A percentile compares a stretch with the other conserved stretches of the same genome.
These are phyloP conservation scores for Lepus europaeus DNA, from an alignment of 2,113 vertebrate species.

Conservation along the genomic window DNA sequence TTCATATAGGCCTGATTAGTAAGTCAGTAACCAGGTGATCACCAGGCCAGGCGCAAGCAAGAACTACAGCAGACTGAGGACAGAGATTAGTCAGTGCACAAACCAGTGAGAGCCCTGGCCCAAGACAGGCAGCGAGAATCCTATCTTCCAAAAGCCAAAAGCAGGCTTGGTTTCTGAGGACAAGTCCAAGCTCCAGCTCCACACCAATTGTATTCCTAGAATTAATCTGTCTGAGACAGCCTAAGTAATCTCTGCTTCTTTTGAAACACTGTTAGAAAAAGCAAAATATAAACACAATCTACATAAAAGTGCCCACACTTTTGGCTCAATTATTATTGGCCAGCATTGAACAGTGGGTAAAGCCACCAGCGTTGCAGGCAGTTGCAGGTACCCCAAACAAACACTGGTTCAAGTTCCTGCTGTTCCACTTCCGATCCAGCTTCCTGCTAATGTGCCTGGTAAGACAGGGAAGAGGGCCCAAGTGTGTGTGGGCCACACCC, in stretches of 20 bases:
- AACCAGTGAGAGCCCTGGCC: neutral
- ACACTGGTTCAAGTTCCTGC: too few species aligned
- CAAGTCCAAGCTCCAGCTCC: neutral
- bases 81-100: neutral
- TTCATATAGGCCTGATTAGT: neutral
- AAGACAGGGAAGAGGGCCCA: too few species aligned
- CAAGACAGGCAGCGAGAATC: neutral
- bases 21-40: neutral
- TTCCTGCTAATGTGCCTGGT: too few species aligned
- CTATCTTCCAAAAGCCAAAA: neutral
- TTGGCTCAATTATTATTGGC: slow-evolving; percentile 21
- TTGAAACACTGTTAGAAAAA: slow-evolving; percentile 40
- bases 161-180: neutral
- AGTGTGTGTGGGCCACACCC: too few species aligned
- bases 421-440: too few species aligned
- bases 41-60: neutral
- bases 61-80: neutral
- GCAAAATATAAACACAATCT: slow-evolving; percentile 13
- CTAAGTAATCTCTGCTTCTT: neutral
- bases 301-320: neutral
- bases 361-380: too few species aligned
- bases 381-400: too few species aligned
- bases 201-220: neutral
- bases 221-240: neutral
- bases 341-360: too few species aligned